A percentile compares a stretch with the other conserved stretches of the same genome.
These are phyloP conservation scores for Chalcis sispes DNA, from an alignment of 2,888 invertebrate species.

Conservation along the genomic window DNA sequence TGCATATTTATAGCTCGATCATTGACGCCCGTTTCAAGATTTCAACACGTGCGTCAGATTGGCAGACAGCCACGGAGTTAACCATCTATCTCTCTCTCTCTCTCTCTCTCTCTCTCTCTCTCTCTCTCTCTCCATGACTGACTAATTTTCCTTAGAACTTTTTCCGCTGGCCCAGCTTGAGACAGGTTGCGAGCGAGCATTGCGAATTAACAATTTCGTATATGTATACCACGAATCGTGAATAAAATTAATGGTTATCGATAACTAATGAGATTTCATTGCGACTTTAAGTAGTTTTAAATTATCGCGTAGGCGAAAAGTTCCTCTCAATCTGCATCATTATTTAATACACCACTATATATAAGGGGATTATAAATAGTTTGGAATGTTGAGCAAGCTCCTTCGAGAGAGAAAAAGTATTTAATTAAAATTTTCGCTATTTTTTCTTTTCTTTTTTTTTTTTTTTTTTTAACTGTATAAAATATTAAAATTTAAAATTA, in stretches of 20 bases:
- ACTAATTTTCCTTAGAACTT: constrained; percentile 4
- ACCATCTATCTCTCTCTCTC: too few relatives aligned
- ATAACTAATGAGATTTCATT: constrained; percentile 22
- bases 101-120: too few relatives aligned
- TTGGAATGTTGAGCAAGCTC: background rate
- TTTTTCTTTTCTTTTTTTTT: background rate
- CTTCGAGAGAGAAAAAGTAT: background rate
- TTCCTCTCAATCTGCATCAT: constrained; percentile 1
- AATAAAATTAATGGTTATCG: constrained; percentile 35
- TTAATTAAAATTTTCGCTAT: background rate
- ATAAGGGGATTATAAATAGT: too few relatives aligned
- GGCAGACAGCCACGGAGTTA: background rate
- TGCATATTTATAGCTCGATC: constrained; percentile 10
- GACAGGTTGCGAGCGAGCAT: background rate
- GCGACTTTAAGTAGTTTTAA: background rate
- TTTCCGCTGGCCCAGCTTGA: constrained; percentile 2
- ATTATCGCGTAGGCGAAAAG: constrained; percentile 8
- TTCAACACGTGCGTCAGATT: background rate
- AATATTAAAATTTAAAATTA: too few relatives aligned
- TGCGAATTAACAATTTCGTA: constrained; percentile 10
- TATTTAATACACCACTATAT: background rate
- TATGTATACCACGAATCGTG: constrained; percentile 7
- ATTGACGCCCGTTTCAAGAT: background rate
- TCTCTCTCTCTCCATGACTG: background rate
- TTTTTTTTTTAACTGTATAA: background rate